Evolutionary conservation across 2,797 vertebrate genomes (phyloP).

Genomic region (Malacoctenus gilli): DNA sequence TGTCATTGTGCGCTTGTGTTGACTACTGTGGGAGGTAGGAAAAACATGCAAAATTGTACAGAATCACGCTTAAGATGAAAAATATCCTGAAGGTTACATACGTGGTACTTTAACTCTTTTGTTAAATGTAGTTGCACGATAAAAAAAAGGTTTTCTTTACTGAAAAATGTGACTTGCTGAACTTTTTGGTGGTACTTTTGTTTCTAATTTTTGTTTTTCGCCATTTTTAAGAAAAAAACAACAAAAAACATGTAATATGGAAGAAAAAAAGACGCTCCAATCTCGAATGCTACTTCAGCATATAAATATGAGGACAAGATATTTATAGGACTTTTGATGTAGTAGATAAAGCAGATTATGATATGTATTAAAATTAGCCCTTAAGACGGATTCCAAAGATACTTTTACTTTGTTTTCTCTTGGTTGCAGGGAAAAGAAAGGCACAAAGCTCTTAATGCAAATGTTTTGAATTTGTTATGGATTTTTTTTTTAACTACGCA

Average conservation of each 20-base stretch:
- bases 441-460: conserved; percentile 88
- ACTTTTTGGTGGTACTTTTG: conserved; percentile 83
- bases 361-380: conserved; percentile 85
- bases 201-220: conserved; percentile 67
- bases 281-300: conserved; percentile 84
- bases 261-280: conserved; percentile 69
- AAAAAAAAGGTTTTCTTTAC: conserved; percentile 81
- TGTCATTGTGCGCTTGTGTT: conserved; percentile 70
- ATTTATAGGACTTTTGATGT: conserved; percentile 87
- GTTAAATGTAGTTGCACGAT: conserved; percentile 87
- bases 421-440: conserved; percentile 85
- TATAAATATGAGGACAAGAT: conserved; percentile 84
- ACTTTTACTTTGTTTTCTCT: conserved; percentile 82
- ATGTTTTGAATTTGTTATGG: conserved; percentile 80
- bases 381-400: conserved; percentile 85
- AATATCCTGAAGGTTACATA: conserved; percentile 85
- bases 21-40: conserved; percentile 80
- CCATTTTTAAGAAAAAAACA: conserved; percentile 76
- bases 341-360: conserved; percentile 83
- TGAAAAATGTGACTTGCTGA: conserved; percentile 85
- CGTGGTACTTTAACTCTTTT: conserved; percentile 80
- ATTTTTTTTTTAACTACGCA: conserved; percentile 72
- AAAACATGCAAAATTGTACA: conserved; percentile 84
- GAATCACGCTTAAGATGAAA: conserved; percentile 82
- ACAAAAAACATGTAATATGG: too few species aligned